These are phyloP conservation scores for Lepidotrigona ventralis DNA, from an alignment of 1,140 invertebrate genomes.

Conservation along the genomic window DNA sequence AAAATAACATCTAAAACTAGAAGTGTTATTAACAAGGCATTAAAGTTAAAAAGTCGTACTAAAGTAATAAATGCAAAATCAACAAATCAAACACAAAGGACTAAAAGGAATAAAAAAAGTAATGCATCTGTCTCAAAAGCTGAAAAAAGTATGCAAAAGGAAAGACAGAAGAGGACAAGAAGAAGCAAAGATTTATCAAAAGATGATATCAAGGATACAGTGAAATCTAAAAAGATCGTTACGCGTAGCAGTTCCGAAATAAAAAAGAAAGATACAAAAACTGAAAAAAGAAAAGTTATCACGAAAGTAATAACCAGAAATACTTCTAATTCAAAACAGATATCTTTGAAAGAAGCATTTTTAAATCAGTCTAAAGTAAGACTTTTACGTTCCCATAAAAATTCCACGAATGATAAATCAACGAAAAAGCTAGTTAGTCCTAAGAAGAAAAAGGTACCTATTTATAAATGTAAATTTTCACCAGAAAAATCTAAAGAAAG, in stretches of 20 bases:
- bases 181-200: neutral
- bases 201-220: neutral
- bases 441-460: slow-evolving; percentile 32
- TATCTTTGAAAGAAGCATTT: slow-evolving; percentile 47
- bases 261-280: neutral
- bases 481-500: slow-evolving; percentile 18
- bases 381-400: slow-evolving; percentile 30
- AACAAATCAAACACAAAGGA: neutral
- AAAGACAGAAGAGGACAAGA: neutral
- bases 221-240: neutral
- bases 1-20: neutral
- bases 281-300: neutral
- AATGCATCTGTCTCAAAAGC: neutral
- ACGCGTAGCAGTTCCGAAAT: neutral
- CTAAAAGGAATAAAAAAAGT: neutral
- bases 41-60: neutral
- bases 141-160: neutral
- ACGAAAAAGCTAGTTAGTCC: neutral
- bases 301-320: neutral
- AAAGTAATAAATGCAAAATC: neutral
- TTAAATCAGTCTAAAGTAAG: neutral
- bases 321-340: slow-evolving; percentile 15
- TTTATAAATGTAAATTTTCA: slow-evolving; percentile 36
- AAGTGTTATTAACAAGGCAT: neutral
- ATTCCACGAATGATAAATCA: slow-evolving; percentile 17